These are phyloP conservation scores for Leptopilina myrica DNA, from an alignment of 2,888 invertebrate genomes.

Conservation along the genomic window DNA sequence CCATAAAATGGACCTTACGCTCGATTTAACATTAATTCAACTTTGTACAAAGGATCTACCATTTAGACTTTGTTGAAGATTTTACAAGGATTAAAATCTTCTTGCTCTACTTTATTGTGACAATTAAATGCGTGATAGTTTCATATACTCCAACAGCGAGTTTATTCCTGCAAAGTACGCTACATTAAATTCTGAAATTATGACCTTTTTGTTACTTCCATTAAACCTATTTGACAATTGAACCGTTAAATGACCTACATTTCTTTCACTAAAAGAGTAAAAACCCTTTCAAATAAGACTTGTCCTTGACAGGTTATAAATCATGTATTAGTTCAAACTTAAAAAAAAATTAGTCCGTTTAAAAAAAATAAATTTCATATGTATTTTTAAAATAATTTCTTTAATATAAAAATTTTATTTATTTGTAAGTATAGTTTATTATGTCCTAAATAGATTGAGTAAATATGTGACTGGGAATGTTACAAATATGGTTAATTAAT, in stretches of 20 bases:
- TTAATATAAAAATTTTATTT: too few species aligned
- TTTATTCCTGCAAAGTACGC: conserved; percentile 14
- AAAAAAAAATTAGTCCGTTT: too few species aligned
- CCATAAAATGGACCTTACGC: conserved; percentile 22
- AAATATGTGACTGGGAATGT: too few species aligned
- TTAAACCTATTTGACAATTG: conserved; percentile 10
- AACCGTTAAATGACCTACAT: conserved; percentile 11
- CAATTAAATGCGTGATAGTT: conserved; percentile 31
- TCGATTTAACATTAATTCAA: conserved; percentile 32
- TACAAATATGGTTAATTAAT: too few species aligned
- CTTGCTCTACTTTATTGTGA: conserved; percentile 20
- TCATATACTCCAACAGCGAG: conserved; percentile 8
- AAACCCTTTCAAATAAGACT: background rate
- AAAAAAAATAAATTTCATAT: too few species aligned
- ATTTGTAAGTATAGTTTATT: too few species aligned
- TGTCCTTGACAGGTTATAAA: background rate
- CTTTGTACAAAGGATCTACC: conserved; percentile 17
- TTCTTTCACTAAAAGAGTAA: background rate
- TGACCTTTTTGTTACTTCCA: conserved; percentile 2
- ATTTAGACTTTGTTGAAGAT: conserved; percentile 2
- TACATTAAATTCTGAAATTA: conserved; percentile 24
- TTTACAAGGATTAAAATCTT: conserved; percentile 1
- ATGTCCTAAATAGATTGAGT: too few species aligned
- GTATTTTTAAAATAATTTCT: too few species aligned
- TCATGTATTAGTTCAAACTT: too few species aligned